Conservation (phyloP, 2,113 vertebrate genomes). For the Eira barbara region DNA sequence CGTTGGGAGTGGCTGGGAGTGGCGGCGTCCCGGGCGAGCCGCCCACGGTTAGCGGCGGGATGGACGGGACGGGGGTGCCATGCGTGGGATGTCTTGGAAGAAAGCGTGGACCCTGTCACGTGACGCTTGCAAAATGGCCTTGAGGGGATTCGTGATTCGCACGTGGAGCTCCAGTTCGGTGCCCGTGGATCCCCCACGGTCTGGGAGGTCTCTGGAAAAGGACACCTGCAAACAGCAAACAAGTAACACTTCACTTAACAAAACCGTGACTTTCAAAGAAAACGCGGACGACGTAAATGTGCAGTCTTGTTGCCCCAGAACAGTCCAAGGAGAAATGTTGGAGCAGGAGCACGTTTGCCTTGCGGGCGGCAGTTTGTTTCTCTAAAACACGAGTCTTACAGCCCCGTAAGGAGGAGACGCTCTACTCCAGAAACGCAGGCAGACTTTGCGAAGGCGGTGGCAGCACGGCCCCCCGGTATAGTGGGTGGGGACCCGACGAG, state of each 20-base stretch:
- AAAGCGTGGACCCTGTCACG: too few relatives aligned
- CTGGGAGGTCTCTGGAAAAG: neutral
- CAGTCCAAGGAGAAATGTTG: neutral
- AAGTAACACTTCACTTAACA: neutral
- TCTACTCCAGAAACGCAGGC: neutral
- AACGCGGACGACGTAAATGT: neutral
- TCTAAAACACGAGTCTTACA: neutral
- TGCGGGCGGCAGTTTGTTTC: neutral
- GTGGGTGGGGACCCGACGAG: neutral
- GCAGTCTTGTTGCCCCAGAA: neutral
- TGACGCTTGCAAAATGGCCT: neutral
- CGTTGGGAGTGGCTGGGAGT: neutral
- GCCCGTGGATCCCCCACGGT: neutral
- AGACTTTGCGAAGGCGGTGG: neutral
- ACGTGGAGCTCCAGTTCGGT: neutral
- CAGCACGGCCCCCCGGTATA: neutral
- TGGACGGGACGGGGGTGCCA: neutral
- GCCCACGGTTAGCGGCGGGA: neutral
- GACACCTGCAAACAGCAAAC: neutral
- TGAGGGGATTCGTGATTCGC: neutral
- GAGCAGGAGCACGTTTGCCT: neutral
- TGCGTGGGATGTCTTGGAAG: neutral
- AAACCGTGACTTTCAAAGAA: neutral
- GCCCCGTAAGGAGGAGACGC: neutral
- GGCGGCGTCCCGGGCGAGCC: neutral